Evolutionary conservation across 1,140 invertebrate species (phyloP).

Genomic region (Drosophila pseudoananassae): DNA sequence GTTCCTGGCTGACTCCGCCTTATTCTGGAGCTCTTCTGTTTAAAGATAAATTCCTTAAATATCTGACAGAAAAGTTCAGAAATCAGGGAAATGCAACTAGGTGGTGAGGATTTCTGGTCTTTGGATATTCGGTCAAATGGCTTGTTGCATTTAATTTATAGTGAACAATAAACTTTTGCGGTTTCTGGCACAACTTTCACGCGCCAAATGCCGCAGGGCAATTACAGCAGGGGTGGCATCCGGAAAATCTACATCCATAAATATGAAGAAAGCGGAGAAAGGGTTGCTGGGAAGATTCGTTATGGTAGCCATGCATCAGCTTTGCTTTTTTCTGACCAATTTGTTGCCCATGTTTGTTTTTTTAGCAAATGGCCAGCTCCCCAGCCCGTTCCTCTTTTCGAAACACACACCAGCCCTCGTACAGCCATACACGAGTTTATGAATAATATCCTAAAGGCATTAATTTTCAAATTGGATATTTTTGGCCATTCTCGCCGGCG

Average conservation of each 20-base stretch:
- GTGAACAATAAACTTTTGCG: slow-evolving; percentile 74
- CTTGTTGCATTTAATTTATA: slow-evolving; percentile 79
- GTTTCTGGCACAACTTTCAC: slow-evolving; percentile 64
- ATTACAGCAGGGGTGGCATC: slow-evolving; percentile 48
- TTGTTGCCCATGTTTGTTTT: slow-evolving; percentile 21
- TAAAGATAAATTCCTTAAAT: slow-evolving; percentile 1
- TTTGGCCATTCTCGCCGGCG: slow-evolving; percentile 72
- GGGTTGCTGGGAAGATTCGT: slow-evolving; percentile 12
- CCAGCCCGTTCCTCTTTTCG: slow-evolving; percentile 22
- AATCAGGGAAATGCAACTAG: not conserved
- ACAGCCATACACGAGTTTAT: slow-evolving; percentile 44
- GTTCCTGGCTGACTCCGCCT: slow-evolving; percentile 1
- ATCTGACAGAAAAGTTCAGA: not conserved
- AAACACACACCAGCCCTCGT: slow-evolving; percentile 37
- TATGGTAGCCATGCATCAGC: slow-evolving; percentile 40
- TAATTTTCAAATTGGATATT: slow-evolving; percentile 82
- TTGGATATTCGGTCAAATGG: slow-evolving; percentile 58
- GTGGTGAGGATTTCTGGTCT: slow-evolving; percentile 1
- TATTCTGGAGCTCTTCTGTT: not conserved
- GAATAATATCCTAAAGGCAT: slow-evolving; percentile 81
- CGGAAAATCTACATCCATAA: slow-evolving; percentile 68
- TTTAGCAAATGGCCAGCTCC: slow-evolving; percentile 6
- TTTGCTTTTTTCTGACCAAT: slow-evolving; percentile 40
- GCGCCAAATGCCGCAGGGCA: slow-evolving; percentile 71
- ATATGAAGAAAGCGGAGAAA: slow-evolving; percentile 33